A percentile compares a stretch with the other conserved stretches of the same genome.
These are phyloP conservation scores for Jaculus jaculus DNA, from an alignment of 2,113 vertebrate genomes.

Conservation along the genomic window DNA sequence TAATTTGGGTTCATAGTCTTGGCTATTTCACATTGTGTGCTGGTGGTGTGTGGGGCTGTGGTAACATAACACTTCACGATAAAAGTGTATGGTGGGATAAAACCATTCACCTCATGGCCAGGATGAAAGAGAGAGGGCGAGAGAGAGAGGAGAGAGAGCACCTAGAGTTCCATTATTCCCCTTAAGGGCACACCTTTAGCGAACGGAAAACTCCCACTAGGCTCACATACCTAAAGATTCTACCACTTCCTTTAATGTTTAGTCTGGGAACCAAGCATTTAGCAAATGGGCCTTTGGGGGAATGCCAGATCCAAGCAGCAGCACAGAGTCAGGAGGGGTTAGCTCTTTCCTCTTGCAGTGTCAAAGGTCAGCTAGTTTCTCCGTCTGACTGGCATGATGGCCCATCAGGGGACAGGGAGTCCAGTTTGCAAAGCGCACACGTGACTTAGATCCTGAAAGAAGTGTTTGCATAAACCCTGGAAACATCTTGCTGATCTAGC, in stretches of 20 bases:
- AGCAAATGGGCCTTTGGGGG: background rate
- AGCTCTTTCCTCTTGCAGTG: background rate
- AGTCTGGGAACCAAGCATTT: background rate
- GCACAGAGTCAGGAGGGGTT: background rate
- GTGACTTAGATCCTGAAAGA: background rate
- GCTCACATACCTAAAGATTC: background rate
- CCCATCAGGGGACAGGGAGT: background rate
- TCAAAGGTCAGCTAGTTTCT: background rate
- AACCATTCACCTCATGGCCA: background rate
- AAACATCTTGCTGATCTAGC: background rate
- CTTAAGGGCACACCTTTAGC: background rate
- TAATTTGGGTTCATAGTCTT: background rate
- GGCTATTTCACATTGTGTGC: background rate
- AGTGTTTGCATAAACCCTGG: background rate
- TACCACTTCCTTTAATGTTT: background rate
- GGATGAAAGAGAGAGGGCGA: background rate
- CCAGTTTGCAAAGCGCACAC: background rate
- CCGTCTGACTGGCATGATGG: background rate
- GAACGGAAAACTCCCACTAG: background rate
- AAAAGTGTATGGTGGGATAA: background rate
- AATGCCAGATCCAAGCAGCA: background rate
- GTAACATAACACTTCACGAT: background rate
- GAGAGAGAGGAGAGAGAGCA: background rate
- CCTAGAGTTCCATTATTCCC: background rate
- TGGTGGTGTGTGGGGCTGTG: background rate